Evolutionary conservation across 2,888 invertebrate genomes (phyloP).

Genomic region (Venusia cambrica): DNA sequence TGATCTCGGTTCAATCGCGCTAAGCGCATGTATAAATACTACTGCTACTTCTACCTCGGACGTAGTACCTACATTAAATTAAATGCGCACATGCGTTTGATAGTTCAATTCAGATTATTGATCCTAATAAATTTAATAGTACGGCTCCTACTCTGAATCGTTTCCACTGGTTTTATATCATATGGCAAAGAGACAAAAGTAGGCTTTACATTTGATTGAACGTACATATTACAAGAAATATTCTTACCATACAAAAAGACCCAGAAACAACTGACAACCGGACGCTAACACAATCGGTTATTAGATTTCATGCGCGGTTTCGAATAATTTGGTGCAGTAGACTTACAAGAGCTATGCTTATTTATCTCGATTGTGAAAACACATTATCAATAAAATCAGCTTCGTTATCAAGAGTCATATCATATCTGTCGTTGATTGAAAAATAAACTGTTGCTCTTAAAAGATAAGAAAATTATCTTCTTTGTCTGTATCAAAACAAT

Average conservation of each 20-base stretch:
- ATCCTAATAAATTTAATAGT: slow-evolving; percentile 41
- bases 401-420: slow-evolving; percentile 2
- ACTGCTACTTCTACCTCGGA: slow-evolving; percentile 28
- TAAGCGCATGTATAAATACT: slow-evolving; percentile 19
- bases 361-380: slow-evolving; percentile 9
- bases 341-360: not conserved
- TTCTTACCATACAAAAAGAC: no score
- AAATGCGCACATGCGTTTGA: slow-evolving; percentile 50
- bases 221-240: no score
- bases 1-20: slow-evolving; percentile 12
- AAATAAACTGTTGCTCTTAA: slow-evolving; percentile 13
- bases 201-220: no score
- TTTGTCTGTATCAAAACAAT: no score
- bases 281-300: no score
- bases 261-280: no score
- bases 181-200: no score
- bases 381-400: slow-evolving; percentile 7
- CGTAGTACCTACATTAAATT: slow-evolving; percentile 38
- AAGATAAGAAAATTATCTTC: slow-evolving; percentile 7
- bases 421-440: slow-evolving; percentile 6
- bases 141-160: no score
- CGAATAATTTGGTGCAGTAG: no score
- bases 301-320: no score
- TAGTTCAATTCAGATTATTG: slow-evolving; percentile 56
- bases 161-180: no score